Base-by-base conservation (phyloP, 2,797 vertebrate genomes). In the Sternotherus odoratus region DNA sequence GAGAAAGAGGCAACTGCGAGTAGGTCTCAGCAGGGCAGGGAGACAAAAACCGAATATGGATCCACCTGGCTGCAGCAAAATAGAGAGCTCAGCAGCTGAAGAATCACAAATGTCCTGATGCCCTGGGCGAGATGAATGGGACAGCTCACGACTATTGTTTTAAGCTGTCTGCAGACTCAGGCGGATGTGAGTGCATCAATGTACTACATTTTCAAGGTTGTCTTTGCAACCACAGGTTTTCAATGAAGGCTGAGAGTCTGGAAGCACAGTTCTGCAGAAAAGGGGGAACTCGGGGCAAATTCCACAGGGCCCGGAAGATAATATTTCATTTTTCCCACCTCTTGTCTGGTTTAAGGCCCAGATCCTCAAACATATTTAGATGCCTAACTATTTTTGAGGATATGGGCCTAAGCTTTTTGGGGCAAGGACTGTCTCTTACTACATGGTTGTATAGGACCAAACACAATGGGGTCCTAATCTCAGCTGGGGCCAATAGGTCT, bases 311-410 rank as follows among this genome's bases (percentile, higher is more conserved):
- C 94, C 87, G 78, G 95, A 97, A 95, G 94, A 95, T 97, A 97
- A 95, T 95, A 96, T 93, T 95, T 87, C 93, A 66, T 96, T 96
- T 96, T 92, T 96, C 93, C 92, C 95, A 91, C 93, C 94, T 97
- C 96, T 96, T 97, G 93, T 96, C 86, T 96, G 56, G 94, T 94
- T 91, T 95, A 96, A 96, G n/a, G n/a, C n/a, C 63, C n/a, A 66
- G 9, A 66, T 36, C n/a, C 63, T n/a, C 16, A 17, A 63, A 63
- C 15, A 63, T 19, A 63, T 63, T 33, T 33, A 63, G 33, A 15
- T 17, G 9, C 63, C n/a, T 36, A 36, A 21, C 19, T 66, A 21
- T 19, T 8, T 66, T 36, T 23, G n/a, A 36, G 63, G n/a, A 36
- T 66, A 17, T 66, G n/a, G 8, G 63, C n/a, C 63, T 21, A 66